Conservation (phyloP, 1,140 invertebrate species). For the Arctopsyche grandis region DNA sequence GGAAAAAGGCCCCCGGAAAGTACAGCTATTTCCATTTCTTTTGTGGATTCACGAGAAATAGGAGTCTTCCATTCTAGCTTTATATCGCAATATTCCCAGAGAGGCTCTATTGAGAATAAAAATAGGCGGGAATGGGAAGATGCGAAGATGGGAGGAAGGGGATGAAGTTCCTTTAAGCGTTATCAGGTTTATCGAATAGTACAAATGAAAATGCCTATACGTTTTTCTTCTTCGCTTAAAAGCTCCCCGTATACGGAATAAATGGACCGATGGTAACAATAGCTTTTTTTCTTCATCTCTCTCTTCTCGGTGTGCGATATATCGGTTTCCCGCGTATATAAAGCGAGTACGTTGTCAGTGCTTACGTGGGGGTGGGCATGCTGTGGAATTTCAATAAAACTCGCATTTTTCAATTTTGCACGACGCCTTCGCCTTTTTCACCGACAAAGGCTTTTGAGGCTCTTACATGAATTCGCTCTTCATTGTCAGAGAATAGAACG, state of each 20-base stretch:
- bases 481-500: not conserved
- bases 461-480: not conserved
- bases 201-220: constrained; percentile 13
- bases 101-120: not conserved
- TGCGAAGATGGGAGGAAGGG: not conserved
- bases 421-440: not conserved
- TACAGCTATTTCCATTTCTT: constrained; percentile 31
- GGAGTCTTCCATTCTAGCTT: constrained; percentile 8
- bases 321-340: not conserved
- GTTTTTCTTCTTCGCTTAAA: constrained; percentile 7
- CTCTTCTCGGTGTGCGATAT: not conserved
- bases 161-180: not conserved
- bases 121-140: not conserved
- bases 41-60: constrained; percentile 20
- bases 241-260: not conserved
- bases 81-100: constrained; percentile 8
- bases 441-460: not conserved
- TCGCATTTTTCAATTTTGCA: constrained; percentile 2
- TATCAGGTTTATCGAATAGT: constrained; percentile 23
- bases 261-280: constrained; percentile 1
- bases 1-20: not conserved
- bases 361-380: not conserved
- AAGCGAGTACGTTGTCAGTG: not conserved
- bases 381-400: constrained; percentile 16
- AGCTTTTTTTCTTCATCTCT: not conserved